A percentile compares a stretch with the other conserved stretches of the same genome.
Conservation (phyloP, 2,797 vertebrate genomes). For the Xenentodon cancila region DNA sequence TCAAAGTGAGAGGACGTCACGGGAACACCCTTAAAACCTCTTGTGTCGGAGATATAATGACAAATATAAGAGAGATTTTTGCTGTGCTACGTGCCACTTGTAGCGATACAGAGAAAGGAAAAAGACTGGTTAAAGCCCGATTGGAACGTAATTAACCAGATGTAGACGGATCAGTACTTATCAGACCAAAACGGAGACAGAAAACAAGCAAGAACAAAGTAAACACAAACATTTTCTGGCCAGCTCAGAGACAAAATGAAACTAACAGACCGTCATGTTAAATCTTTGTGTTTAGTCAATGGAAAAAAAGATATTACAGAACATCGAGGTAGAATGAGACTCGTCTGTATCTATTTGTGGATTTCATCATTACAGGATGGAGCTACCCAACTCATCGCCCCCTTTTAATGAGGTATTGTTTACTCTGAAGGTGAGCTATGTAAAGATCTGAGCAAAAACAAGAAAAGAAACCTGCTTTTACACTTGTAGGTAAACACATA, state of each 20-base stretch:
- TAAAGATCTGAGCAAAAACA: slow-evolving; percentile 38
- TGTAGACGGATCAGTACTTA: slow-evolving; percentile 52
- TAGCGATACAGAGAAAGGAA: slow-evolving; percentile 44
- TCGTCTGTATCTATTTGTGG: slow-evolving; percentile 59
- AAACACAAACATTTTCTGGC: slow-evolving; percentile 54
- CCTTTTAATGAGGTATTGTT: slow-evolving; percentile 41
- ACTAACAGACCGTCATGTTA: slow-evolving; percentile 29
- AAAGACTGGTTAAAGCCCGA: slow-evolving; percentile 31
- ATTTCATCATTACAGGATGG: slow-evolving; percentile 42
- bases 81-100: slow-evolving; percentile 56
- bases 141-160: slow-evolving; percentile 60
- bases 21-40: slow-evolving; percentile 62
- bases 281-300: slow-evolving; percentile 25
- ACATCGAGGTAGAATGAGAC: slow-evolving; percentile 33
- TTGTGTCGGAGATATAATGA: slow-evolving; percentile 11
- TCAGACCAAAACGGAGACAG: slow-evolving; percentile 48
- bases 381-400: slow-evolving; percentile 20
- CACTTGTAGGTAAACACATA: slow-evolving; percentile 27
- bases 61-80: slow-evolving; percentile 57
- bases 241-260: slow-evolving; percentile 30
- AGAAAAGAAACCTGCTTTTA: slow-evolving; percentile 36
- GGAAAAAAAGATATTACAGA: slow-evolving; percentile 33
- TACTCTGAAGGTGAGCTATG: slow-evolving; percentile 44
- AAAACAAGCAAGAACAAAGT: slow-evolving; percentile 34
- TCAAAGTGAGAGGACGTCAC: slow-evolving; percentile 71